Evolutionary conservation across 2,113 vertebrate genomes (phyloP).

Genomic region (Malurus alboscapulatus): DNA sequence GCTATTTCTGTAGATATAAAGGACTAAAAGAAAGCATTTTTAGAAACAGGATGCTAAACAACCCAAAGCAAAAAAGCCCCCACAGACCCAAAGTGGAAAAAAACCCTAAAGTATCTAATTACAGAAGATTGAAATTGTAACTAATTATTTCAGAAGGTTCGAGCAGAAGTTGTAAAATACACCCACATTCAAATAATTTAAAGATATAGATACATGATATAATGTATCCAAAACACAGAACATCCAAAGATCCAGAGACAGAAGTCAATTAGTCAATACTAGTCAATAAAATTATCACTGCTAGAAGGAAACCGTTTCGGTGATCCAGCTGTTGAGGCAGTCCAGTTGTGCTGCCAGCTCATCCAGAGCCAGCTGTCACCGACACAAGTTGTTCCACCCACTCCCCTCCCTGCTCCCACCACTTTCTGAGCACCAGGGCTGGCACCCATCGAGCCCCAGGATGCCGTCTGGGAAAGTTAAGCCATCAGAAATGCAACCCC

Average conservation of each 20-base stretch:
- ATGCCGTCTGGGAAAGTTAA: neutral
- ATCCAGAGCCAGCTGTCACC: neutral
- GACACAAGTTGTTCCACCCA: neutral
- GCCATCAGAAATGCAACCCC: neutral
- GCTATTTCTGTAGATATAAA: neutral
- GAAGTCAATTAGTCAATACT: neutral
- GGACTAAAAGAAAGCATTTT: neutral
- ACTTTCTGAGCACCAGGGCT: neutral
- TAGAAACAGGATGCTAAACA: conserved; percentile 31
- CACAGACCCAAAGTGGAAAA: neutral
- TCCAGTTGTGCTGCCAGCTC: neutral
- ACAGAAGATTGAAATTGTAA: neutral
- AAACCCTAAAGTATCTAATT: neutral
- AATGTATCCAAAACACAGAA: neutral
- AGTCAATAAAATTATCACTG: neutral
- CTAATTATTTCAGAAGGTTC: neutral
- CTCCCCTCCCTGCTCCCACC: neutral
- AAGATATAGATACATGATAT: neutral
- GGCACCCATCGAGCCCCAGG: neutral
- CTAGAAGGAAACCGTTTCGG: neutral
- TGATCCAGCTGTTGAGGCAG: neutral
- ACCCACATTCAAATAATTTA: neutral
- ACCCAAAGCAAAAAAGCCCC: neutral
- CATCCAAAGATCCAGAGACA: neutral
- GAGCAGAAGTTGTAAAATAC: neutral